Evolutionary conservation across 2,888 invertebrate species (phyloP).

Genomic region (Hymenopus coronatus): DNA sequence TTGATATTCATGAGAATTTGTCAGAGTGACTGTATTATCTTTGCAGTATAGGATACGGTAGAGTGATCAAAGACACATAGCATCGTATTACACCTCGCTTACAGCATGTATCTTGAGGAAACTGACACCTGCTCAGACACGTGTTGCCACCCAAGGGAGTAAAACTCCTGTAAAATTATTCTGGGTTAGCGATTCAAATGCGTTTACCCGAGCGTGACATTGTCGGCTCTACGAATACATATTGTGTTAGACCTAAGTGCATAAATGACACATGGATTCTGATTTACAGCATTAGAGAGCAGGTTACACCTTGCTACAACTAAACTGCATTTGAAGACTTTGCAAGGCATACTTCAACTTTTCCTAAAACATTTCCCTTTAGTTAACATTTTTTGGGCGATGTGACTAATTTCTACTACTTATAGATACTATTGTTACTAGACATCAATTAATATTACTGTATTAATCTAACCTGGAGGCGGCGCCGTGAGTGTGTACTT

Average conservation of each 20-base stretch:
- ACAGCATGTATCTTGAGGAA: neutral
- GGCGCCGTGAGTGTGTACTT: no score
- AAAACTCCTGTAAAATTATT: neutral
- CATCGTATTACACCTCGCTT: neutral
- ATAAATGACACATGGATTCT: neutral
- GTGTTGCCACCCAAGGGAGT: neutral
- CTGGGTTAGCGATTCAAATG: neutral
- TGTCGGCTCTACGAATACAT: neutral
- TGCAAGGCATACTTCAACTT: neutral
- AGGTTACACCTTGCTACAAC: neutral
- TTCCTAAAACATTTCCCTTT: neutral
- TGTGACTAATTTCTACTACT: no score
- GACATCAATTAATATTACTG: no score
- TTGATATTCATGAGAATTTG: neutral
- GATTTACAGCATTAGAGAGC: neutral
- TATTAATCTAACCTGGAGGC: no score
- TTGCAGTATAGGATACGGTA: neutral
- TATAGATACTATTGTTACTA: no score
- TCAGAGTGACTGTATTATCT: neutral
- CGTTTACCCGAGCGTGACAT: neutral
- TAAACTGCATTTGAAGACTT: neutral
- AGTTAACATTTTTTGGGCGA: no score
- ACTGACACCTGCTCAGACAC: neutral
- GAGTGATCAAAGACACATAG: neutral
- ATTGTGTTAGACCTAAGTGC: neutral